Evolutionary conservation across 2,888 invertebrate species (phyloP), one percentile per base, ranked within the genome.

Genomic region (Drosophila recens): DNA sequence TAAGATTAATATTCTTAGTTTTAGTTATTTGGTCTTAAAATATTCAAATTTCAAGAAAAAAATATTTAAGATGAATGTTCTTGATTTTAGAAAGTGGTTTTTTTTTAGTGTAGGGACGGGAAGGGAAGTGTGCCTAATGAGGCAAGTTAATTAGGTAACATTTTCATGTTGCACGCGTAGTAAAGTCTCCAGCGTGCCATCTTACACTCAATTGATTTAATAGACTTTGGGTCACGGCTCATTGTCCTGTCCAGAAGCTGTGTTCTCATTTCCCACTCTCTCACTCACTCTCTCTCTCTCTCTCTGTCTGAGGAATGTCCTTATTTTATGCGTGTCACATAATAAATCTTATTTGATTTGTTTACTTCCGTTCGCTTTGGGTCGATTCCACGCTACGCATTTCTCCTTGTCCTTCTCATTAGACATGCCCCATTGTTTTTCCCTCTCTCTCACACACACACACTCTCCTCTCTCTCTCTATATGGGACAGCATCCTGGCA

Each of bases 161-260:
- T 82, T 88, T 75, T 68, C 72, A 58, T 59, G 66, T 52, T 36
- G 51, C 66, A 58, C 36, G 33, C 59, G 40, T 42, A 40, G 40
- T n/a, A 15, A 17, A 67, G 69, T 68, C 75, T 66, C 78, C 75
- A 79, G 75, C 75, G 76, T 87, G 82, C 79, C 77, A 82, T 80
- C 87, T 84, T 88, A 87, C 86, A 87, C 87, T 85, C 84, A 86
- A 88, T 88, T 88, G 86, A 88, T 86, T 86, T 86, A 86, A 88
- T 86, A 79, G 82, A 72, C 73, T 77, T 78, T 58, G 78, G 76
- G 76, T 77, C 79, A 77, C 54, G 76, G 76, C 76, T 78, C 78
- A 77, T 77, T 71, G 74, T 72, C 45, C 67, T 48, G 57, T 33
- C 40, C 56, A 56, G 27, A 13, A 20, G 48, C 48, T 23, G 51